These are phyloP conservation scores for Halictus quadricinctus DNA, from an alignment of 2,888 invertebrate genomes.

Conservation along the genomic window DNA sequence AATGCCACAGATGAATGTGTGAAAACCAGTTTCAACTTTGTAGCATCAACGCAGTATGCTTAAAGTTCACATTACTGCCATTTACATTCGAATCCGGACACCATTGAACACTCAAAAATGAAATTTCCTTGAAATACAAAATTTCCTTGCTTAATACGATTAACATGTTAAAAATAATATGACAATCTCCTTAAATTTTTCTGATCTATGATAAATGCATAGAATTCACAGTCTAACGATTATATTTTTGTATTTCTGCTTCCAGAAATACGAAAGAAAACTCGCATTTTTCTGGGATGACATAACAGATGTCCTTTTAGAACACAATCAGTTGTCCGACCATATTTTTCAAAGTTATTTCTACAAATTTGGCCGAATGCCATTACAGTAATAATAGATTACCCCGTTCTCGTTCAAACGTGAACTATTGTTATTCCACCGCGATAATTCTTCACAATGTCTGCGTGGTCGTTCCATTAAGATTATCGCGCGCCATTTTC, in stretches of 20 bases:
- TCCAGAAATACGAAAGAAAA: not conserved
- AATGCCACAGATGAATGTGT: not conserved
- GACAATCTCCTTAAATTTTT: not conserved
- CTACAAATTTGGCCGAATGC: conserved; percentile 63
- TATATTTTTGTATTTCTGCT: not conserved
- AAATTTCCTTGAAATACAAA: not conserved
- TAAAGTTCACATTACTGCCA: not conserved
- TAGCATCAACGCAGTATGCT: not conserved
- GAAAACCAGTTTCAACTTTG: conserved; percentile 11
- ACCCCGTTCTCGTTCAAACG: conserved; percentile 52
- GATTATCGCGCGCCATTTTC: not conserved
- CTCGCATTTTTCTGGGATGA: not conserved
- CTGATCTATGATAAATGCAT: not conserved
- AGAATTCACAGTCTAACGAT: not conserved
- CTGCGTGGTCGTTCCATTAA: not conserved
- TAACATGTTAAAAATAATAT: too few relatives aligned
- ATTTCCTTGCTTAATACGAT: not conserved
- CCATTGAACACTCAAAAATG: not conserved
- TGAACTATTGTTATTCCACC: conserved; percentile 16
- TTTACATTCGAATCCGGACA: not conserved
- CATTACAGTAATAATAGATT: conserved; percentile 69
- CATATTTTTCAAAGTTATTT: conserved; percentile 51
- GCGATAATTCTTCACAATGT: not conserved
- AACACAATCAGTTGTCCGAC: not conserved
- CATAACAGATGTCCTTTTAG: not conserved